Evolutionary conservation across 2,113 vertebrate genomes (phyloP).

Genomic region (Pungitius pungitius): DNA sequence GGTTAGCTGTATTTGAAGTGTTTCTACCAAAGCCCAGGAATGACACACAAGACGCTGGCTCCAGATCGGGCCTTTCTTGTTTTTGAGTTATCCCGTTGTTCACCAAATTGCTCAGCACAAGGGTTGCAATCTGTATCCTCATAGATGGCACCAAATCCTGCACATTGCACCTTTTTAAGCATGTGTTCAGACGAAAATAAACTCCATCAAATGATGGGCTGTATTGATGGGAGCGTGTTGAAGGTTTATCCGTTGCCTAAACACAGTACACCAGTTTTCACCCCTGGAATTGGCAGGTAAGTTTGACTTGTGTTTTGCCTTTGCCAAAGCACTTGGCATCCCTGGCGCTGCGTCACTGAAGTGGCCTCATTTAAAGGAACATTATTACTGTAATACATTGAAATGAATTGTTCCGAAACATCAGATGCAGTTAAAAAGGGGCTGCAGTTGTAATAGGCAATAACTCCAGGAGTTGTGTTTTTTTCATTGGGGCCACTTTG

Average conservation of each 20-base stretch:
- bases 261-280: not conserved
- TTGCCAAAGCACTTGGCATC: not conserved
- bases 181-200: not conserved
- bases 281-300: not conserved
- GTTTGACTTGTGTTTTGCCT: not conserved
- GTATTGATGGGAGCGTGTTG: not conserved
- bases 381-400: conserved; percentile 32
- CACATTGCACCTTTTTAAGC: not conserved
- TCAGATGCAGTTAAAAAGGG: conserved; percentile 24
- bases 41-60: not conserved
- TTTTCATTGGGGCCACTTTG: conserved; percentile 43
- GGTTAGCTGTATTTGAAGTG: not conserved
- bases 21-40: not conserved
- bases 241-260: not conserved
- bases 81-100: not conserved
- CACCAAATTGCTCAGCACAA: not conserved
- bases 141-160: not conserved
- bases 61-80: not conserved
- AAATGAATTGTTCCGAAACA: conserved; percentile 55
- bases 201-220: not conserved
- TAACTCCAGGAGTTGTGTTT: conserved; percentile 16
- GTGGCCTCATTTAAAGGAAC: not conserved
- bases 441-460: conserved; percentile 37
- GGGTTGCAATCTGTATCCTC: not conserved
- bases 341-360: not conserved